Base-by-base conservation (phyloP, 2,888 invertebrate species). In the Flabesymbios commensalis region DNA sequence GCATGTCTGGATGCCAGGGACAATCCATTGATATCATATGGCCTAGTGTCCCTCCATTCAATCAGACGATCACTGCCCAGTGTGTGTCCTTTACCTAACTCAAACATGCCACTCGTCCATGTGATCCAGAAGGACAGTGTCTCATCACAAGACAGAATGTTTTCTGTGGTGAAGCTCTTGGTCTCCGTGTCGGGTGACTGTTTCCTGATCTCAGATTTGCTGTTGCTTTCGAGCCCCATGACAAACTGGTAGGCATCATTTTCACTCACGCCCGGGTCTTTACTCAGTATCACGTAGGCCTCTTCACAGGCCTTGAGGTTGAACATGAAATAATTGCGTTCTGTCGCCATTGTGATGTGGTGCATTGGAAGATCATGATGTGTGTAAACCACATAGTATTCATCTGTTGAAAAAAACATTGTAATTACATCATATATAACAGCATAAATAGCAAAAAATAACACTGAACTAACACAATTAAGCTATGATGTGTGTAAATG, bases 251-350 rank as follows among this genome's bases (percentile, higher is more conserved):
- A 57, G 19, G 49, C 33, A 17, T 33, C 32, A 28, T 31, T 26
- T 22, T 42, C 33, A 14, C 7, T 19, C 3, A 28, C 33, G 2
- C 32, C 33, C 29, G 57, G 57, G 36, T 48, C 26, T 22, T 57
- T 19, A n/a, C 22, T 22, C 17, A 57, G 26, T 7, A 32, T 48
- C 2, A 57, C 33, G 51, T 57, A 28, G n/a, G 59, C 55, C 17
- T 57, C 55, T 33, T 32, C 7, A 42, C 60, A 60, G 19, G 60
- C 60, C n/a, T 42, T 24, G 14, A 56, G 17, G 7, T 10, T 22
- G 41, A 60, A 43, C n/a, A 33, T 28, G 26, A 60, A 45, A 19
- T 58, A 14, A 24, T 43, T 17, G 19, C 24, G 36, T 26, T 60
- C 45, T n/a, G 55, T 56, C 1, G 42, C 28, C n/a, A 60, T 28